phyloP scores from a whole-genome alignment of 2,888 invertebrate genomes.

The Clivina fossor region DNA sequence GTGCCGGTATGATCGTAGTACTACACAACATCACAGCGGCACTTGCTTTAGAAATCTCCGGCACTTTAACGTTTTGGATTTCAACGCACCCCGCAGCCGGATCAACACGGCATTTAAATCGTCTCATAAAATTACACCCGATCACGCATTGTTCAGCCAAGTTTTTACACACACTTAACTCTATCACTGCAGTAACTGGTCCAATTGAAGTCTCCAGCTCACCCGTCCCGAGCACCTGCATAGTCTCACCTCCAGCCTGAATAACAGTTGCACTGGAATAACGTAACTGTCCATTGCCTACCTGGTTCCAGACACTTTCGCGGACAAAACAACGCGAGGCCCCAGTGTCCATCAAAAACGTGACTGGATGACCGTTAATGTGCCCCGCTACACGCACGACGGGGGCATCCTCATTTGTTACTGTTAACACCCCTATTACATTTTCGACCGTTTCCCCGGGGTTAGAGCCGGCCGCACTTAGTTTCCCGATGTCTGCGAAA shows the following conservation, averaged over 20 bases:
- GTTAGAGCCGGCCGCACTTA: too few species aligned
- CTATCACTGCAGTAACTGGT: neutral
- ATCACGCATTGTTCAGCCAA: neutral
- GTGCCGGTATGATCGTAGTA: neutral
- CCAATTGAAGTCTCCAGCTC: neutral
- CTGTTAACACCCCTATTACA: too few species aligned
- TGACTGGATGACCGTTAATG: neutral
- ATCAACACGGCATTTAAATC: neutral
- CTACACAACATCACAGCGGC: neutral
- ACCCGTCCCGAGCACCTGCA: neutral
- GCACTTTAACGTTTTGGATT: neutral
- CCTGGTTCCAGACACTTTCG: neutral
- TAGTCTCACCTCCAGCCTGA: neutral
- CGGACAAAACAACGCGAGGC: slow-evolving; percentile 9
- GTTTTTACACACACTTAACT: slow-evolving; percentile 2
- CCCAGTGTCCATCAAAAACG: slow-evolving; percentile 1
- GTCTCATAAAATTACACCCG: slow-evolving; percentile 2
- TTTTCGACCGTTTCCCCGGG: too few species aligned
- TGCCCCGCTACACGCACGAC: slow-evolving; percentile 4
- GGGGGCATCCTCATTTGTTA: neutral
- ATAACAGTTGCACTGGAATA: neutral
- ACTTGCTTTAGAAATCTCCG: neutral
- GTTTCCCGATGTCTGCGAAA: too few species aligned
- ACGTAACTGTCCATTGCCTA: neutral
- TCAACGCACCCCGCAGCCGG: neutral